Evolutionary conservation across 2,888 invertebrate genomes (phyloP).

Genomic region (Caenorhabditis panamensis): DNA sequence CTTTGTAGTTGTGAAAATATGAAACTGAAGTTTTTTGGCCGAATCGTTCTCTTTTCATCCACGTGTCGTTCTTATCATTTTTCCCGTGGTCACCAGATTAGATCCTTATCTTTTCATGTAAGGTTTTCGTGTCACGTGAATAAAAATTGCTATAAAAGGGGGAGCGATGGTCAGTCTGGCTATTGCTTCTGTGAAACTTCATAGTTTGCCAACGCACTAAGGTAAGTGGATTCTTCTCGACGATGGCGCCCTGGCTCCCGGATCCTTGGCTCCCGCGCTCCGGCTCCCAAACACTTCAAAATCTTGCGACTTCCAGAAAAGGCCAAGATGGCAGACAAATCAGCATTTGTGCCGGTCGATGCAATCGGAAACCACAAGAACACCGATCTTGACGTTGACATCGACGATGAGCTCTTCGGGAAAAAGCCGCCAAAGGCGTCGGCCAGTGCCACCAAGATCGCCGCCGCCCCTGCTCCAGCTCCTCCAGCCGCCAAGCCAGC

Average conservation of each 20-base stretch:
- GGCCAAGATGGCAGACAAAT: constrained; percentile 64
- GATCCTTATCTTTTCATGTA: too few species aligned
- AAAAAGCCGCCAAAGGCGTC: too few species aligned
- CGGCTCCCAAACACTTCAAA: constrained; percentile 16
- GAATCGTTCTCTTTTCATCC: background rate
- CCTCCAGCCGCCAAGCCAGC: constrained; percentile 55
- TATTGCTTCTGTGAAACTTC: background rate
- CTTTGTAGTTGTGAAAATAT: too few species aligned
- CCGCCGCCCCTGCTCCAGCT: too few species aligned
- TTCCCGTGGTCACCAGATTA: too few species aligned
- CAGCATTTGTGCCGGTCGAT: constrained; percentile 66
- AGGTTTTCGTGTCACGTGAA: too few species aligned
- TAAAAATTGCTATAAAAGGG: background rate
- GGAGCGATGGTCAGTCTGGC: background rate
- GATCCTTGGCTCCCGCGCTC: too few species aligned
- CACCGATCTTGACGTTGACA: constrained; percentile 64
- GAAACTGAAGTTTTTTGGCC: background rate
- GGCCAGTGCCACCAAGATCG: constrained; percentile 64
- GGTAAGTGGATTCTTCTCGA: background rate
- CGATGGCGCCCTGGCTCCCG: too few species aligned
- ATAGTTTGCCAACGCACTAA: background rate
- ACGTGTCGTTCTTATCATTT: too few species aligned
- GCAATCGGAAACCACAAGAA: constrained; percentile 61
- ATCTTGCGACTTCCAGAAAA: constrained; percentile 43
- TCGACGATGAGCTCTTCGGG: too few species aligned